These are phyloP conservation scores for Phenacoccus solenopsis DNA, from an alignment of 1,140 invertebrate species.

Conservation along the genomic window DNA sequence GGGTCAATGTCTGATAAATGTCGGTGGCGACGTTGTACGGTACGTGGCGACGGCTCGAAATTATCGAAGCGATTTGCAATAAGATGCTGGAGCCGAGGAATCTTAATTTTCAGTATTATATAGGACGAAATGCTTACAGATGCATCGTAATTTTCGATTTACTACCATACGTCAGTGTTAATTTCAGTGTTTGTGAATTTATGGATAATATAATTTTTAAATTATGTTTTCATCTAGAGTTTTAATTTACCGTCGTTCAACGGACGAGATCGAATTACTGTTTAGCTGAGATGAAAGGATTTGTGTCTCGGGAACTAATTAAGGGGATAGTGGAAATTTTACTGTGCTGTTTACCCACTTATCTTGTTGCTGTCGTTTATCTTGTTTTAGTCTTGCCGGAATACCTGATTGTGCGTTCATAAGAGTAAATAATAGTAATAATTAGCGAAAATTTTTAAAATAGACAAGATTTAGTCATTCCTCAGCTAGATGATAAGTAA, in stretches of 20 bases:
- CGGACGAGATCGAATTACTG: neutral
- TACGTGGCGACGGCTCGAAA: neutral
- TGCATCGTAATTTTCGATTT: neutral
- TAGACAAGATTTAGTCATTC: too few relatives aligned
- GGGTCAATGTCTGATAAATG: constrained; percentile 87
- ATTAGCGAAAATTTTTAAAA: too few relatives aligned
- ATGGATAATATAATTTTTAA: neutral
- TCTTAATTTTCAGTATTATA: neutral
- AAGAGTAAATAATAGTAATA: too few relatives aligned
- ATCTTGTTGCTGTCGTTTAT: too few relatives aligned
- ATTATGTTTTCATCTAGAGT: too few relatives aligned
- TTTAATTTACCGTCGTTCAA: neutral
- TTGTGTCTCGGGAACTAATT: neutral
- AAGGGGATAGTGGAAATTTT: too few relatives aligned
- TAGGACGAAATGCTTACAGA: neutral
- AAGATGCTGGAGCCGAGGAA: neutral
- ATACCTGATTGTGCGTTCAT: too few relatives aligned
- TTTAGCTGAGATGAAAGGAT: neutral
- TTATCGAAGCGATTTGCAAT: neutral
- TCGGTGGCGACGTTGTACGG: constrained; percentile 79
- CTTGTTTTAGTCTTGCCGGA: too few relatives aligned
- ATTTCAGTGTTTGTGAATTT: neutral
- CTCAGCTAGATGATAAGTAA: too few relatives aligned
- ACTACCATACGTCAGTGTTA: neutral
- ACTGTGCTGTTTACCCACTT: too few relatives aligned